phyloP scores from a whole-genome alignment of 2,113 vertebrate genomes.

The Cacatua alba region DNA sequence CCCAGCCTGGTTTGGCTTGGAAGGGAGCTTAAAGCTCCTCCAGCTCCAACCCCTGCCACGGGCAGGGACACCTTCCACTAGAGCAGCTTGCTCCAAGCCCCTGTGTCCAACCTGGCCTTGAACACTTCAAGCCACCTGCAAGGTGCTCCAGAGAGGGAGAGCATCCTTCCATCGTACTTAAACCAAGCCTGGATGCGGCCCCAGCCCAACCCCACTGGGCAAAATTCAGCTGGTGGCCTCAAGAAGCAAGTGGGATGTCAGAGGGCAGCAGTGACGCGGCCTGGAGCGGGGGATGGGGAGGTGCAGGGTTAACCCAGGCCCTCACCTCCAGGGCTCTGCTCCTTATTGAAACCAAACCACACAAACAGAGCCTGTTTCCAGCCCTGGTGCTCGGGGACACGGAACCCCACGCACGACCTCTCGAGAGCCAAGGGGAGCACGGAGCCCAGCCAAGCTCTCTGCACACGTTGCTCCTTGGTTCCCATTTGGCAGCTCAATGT shows the following conservation, averaged over 20 bases:
- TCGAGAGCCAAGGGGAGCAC: not conserved
- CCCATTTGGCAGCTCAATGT: rapidly evolving
- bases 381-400: not conserved
- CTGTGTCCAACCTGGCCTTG: not conserved
- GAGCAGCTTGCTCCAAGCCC: not conserved
- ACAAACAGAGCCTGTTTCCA: not conserved
- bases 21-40: not conserved
- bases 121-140: not conserved
- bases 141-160: not conserved
- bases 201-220: not conserved
- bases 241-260: not conserved
- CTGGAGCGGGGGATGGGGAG: rapidly evolving
- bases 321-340: not conserved
- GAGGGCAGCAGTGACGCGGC: rapidly evolving
- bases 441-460: not conserved
- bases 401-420: not conserved
- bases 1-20: not conserved
- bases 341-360: not conserved
- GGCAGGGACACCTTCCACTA: not conserved
- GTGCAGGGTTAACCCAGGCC: not conserved
- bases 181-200: not conserved
- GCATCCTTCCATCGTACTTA: not conserved
- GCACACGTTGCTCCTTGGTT: rapidly evolving
- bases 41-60: rapidly evolving
- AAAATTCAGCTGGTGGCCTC: not conserved